Evolutionary conservation across 2,888 invertebrate species (phyloP), one percentile per base, ranked within the genome.

Genomic region (Nomada flava): DNA sequence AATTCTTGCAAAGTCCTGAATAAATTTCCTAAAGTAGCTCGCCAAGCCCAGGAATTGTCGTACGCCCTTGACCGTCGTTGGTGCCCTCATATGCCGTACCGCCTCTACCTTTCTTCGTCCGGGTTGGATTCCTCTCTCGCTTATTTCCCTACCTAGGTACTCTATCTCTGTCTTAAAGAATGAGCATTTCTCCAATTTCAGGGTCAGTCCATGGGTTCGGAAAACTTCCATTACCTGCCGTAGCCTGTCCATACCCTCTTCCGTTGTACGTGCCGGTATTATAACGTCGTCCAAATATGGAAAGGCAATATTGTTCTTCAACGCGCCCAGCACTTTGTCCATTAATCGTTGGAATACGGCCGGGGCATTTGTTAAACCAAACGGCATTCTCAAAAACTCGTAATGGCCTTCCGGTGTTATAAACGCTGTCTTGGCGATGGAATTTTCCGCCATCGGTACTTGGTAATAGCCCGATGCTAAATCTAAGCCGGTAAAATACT

Each of bases 101-200:
- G 76, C 47, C 0, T 68, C 57, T 0, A 57, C 23, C 1, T 76
- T 76, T 0, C 53, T 23, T 20, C 42, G n/a, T 0, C 76, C 69
- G 0, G 63, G 55, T 26, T 52, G 18, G 0, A 68, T 62, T 0
- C 62, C 68, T 3, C 18, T 26, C 7, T 20, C 47, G 29, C 64
- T 73, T 1, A 73, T 64, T 10, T 73, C 64, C 2, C 72, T 11
- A 2, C 68, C 67, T 1, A 68, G 15, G 7, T 75, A 68, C 0
- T 75, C 59, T 2, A 68, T 75, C 2, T 23, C 36, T 5, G 23
- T 44, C 15, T 26, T 44, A 11, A 69, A 63, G 1, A 65, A 73
- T 0, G 65, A 65, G 10, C 47, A 69, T 15, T 65, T 65, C 1
- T n/a, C 15, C 4, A 65, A 15, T 18, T 57, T 65, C 0, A 73